Conservation (phyloP, 2,113 vertebrate species). For the Oncorhynchus keta region DNA sequence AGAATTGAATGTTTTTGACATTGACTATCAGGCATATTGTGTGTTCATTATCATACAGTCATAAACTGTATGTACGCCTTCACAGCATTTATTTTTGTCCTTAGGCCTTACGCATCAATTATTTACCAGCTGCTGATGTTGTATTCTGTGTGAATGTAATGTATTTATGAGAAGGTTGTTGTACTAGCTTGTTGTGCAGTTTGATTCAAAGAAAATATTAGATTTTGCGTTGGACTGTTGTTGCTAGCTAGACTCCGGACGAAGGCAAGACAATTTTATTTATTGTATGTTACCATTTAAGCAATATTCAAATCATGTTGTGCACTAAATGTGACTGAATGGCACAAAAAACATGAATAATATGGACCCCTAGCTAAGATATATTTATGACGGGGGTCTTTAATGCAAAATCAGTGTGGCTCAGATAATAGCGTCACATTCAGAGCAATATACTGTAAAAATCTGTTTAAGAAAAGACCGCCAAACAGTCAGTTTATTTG, state of each 20-base stretch:
- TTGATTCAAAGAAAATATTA: background rate
- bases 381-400: background rate
- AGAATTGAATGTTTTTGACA: background rate
- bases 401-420: background rate
- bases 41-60: background rate
- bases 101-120: background rate
- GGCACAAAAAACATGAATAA: background rate
- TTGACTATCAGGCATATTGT: background rate
- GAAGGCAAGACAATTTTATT: background rate
- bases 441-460: background rate
- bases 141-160: background rate
- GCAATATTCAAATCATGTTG: background rate
- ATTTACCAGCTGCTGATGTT: background rate
- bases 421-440: background rate
- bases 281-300: background rate
- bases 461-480: background rate
- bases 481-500: background rate
- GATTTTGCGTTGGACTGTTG: background rate
- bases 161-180: background rate
- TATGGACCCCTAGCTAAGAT: too few species aligned
- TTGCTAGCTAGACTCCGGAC: background rate
- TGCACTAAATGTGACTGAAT: background rate
- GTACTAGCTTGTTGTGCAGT: background rate
- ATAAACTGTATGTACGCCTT: background rate
- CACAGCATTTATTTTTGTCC: background rate